These are phyloP conservation scores for Medauroidea extradentata DNA, from an alignment of 1,140 invertebrate species.

Conservation along the genomic window DNA sequence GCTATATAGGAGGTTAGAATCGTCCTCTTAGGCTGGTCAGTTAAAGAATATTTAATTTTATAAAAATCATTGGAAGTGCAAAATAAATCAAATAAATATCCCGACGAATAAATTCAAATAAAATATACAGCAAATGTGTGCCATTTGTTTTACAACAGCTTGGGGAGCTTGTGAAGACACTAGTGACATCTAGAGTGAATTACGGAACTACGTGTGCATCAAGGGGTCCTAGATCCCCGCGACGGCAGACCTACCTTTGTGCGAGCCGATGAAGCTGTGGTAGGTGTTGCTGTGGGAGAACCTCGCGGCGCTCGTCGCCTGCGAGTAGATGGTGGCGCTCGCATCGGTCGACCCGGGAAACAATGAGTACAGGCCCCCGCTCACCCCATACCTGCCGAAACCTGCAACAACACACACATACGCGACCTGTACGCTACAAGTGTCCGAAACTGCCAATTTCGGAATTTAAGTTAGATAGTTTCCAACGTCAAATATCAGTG, in stretches of 20 bases:
- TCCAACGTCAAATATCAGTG: background rate
- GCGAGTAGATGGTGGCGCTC: constrained; percentile 15
- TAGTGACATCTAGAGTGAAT: no score
- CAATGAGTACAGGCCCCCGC: constrained; percentile 3
- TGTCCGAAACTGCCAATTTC: background rate
- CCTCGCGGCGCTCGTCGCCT: constrained; percentile 8
- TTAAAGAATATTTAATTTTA: no score
- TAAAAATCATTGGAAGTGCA: no score
- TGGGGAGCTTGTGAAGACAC: no score
- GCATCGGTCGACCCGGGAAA: constrained; percentile 6
- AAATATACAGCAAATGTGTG: no score
- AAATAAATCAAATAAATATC: no score
- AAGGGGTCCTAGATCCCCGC: no score
- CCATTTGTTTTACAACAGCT: no score
- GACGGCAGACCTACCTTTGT: constrained; percentile 9
- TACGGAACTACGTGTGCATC: no score
- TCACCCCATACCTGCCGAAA: constrained; percentile 5
- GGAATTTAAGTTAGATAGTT: background rate
- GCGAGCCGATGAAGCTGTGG: constrained; percentile 14
- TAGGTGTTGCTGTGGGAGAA: constrained; percentile 10
- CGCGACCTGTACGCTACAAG: background rate
- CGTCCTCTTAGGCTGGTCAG: no score
- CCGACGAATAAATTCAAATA: no score
- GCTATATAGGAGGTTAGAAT: no score
- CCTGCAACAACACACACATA: constrained; percentile 7